Percentiles rank a stretch among this genome's conserved stretches.
These are phyloP conservation scores for Incurvaria masculella DNA, from an alignment of 2,888 invertebrate species.

Conservation along the genomic window DNA sequence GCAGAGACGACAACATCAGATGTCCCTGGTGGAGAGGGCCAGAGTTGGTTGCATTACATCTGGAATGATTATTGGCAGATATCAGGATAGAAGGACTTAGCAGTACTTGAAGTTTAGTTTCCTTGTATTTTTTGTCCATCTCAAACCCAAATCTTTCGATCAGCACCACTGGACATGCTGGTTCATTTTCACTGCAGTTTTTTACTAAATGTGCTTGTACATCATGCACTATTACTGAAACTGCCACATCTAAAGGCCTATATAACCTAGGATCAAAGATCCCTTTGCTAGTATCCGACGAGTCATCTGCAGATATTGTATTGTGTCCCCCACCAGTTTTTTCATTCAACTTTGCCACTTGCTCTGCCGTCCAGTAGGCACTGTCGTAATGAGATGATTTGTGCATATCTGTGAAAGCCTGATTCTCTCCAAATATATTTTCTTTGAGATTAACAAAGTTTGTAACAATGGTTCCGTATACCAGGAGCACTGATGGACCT, in stretches of 20 bases:
- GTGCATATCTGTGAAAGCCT: constrained; percentile 91
- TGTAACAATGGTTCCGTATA: constrained; percentile 89
- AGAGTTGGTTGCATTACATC: constrained; percentile 51
- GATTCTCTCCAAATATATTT: constrained; percentile 97
- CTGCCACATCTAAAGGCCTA: constrained; percentile 86
- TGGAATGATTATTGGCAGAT: constrained; percentile 68
- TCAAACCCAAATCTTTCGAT: constrained; percentile 95
- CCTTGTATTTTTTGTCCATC: constrained; percentile 91
- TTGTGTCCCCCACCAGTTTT: constrained; percentile 43
- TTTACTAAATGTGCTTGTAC: constrained; percentile 92
- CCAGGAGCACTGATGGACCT: constrained; percentile 86
- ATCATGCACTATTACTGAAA: constrained; percentile 92
- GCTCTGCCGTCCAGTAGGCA: constrained; percentile 40
- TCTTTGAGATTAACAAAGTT: constrained; percentile 91
- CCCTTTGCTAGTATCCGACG: constrained; percentile 54
- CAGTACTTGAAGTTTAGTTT: constrained; percentile 87
- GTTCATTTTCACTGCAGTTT: constrained; percentile 87
- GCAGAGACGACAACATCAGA: constrained; percentile 78
- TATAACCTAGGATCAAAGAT: constrained; percentile 85
- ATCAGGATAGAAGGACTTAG: constrained; percentile 86
- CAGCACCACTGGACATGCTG: constrained; percentile 85
- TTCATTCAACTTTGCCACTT: constrained; percentile 35
- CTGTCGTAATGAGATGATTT: constrained; percentile 52
- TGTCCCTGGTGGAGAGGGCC: constrained; percentile 74
- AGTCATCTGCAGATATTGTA: constrained; percentile 61